phyloP scores from a whole-genome alignment of 2,797 vertebrate species.

The Anguilla obscura region DNA sequence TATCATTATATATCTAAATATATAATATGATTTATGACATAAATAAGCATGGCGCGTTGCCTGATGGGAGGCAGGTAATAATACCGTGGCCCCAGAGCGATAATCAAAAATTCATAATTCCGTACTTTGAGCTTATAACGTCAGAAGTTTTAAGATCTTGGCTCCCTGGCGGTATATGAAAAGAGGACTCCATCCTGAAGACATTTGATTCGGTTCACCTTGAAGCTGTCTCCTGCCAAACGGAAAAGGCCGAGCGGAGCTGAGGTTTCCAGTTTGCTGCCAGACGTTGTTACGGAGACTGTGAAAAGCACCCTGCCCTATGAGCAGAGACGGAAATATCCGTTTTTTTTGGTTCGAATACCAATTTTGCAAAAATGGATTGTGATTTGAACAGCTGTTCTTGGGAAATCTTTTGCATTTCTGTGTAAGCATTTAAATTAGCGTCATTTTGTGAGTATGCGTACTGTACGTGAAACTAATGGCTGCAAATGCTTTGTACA shows the following conservation, averaged over 20 bases:
- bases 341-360: background rate
- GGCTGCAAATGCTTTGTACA: background rate
- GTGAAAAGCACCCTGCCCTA: background rate
- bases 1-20: background rate
- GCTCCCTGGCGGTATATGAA: background rate
- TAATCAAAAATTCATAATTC: constrained; percentile 5
- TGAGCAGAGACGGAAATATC: background rate
- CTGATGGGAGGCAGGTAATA: background rate
- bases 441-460: background rate
- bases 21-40: background rate
- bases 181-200: background rate
- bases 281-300: background rate
- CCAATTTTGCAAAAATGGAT: background rate
- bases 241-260: background rate
- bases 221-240: background rate
- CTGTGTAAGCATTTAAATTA: background rate
- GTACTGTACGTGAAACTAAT: background rate
- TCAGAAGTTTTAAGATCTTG: background rate
- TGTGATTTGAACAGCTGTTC: background rate
- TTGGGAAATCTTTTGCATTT: background rate
- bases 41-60: background rate
- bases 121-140: background rate
- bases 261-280: background rate
- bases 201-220: background rate
- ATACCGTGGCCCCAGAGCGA: background rate